Base-by-base conservation (phyloP, 2,888 invertebrate genomes). In the Synergus umbraculus region DNA sequence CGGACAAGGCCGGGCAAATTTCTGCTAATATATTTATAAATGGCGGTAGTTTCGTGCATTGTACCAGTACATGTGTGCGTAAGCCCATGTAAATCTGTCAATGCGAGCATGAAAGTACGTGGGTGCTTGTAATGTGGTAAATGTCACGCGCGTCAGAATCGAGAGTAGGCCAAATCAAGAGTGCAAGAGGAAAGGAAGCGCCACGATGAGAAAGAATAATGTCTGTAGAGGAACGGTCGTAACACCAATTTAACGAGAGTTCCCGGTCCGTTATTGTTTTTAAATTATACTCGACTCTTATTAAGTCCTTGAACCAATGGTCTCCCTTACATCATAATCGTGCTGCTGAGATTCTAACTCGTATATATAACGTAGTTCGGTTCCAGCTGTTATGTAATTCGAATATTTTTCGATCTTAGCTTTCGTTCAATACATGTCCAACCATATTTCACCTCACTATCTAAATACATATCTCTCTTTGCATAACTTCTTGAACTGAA, bases 111-210 rank as follows among this genome's bases (percentile, higher is more conserved):
- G 69, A 49, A 49, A 69, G 54, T 54, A 73, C 37, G 73, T 54
- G 73, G 46, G 54, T 44, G 73, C 4, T n/a, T n/a, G 69, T 49
- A 22, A 37, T 54, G 73, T 54, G 73, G 37, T 29, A 73, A 73
- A 73, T 73, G 73, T 73, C 73, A 73, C 73, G 73, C 54, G 29
- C 54, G 54, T 54, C 49, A 49, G 46, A 54, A 73, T 54, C 54
- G 73, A 73, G 49, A 73, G 54, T 54, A 73, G 49, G 73, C 29
- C 73, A 73, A 54, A 54, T 37, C 22, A 73, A 54, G 49, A 49
- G 29, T 69, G 46, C 69, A 46, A 49, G 15, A 54, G 54, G 37
- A 54, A 54, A 54, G 67, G 67, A 46, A 67, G 67, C 67, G n/a
- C 49, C 37, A 73, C n/a, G 10, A 69, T n/a, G 49, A 49, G n/a